phyloP scores from a whole-genome alignment of 2,888 invertebrate genomes.

The Mamestra brassicae region DNA sequence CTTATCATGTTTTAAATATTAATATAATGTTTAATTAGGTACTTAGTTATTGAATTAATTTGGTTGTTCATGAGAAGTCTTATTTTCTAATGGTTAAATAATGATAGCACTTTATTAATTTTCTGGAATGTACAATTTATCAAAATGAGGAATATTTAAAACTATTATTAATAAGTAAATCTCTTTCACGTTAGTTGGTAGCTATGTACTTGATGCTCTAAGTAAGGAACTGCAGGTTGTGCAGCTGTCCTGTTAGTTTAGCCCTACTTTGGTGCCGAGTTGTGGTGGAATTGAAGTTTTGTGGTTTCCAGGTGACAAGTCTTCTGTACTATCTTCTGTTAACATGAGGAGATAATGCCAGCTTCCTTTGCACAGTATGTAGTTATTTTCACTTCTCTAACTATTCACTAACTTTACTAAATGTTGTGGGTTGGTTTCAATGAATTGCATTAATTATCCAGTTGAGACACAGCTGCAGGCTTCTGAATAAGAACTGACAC shows the following conservation, averaged over 20 bases:
- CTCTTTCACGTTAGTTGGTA: not conserved
- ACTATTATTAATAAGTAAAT: not conserved
- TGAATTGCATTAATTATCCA: conserved; percentile 28
- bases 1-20: not conserved
- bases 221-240: not conserved
- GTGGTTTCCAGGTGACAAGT: conserved; percentile 66
- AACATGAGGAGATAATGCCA: conserved; percentile 52
- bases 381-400: conserved; percentile 38
- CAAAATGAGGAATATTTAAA: not conserved
- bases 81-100: conserved; percentile 1
- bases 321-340: conserved; percentile 46
- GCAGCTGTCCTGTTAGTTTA: not conserved
- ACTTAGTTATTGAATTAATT: not conserved
- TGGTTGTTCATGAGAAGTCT: not conserved
- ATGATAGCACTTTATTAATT: not conserved
- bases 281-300: conserved; percentile 41
- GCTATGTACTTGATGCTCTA: not conserved
- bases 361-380: conserved; percentile 66
- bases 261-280: not conserved
- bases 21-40: not conserved
- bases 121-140: not conserved
- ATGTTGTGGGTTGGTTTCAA: conserved; percentile 34
- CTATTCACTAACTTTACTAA: conserved; percentile 21
- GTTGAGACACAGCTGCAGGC: not conserved
- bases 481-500: conserved; percentile 5